Percentiles rank a stretch among this genome's conserved stretches.
phyloP scores from a whole-genome alignment of 2,797 vertebrate genomes.

The Diceros bicornis region DNA sequence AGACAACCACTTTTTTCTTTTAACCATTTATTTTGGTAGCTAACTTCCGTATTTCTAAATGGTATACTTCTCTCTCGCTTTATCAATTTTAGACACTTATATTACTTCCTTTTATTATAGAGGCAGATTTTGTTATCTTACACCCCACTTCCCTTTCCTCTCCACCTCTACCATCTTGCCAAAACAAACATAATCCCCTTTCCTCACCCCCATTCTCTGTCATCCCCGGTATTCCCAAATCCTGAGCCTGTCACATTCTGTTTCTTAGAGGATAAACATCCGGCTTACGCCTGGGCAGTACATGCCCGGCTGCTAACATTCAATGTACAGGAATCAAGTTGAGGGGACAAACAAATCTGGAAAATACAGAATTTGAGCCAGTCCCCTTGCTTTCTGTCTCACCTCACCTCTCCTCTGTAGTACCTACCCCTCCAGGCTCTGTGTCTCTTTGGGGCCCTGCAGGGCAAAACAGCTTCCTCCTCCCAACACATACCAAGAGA shows the following conservation, averaged over 20 bases:
- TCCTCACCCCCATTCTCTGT: not conserved
- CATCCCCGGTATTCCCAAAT: not conserved
- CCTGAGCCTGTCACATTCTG: not conserved
- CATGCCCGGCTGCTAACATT: not conserved
- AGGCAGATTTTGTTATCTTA: not conserved
- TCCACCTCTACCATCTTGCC: not conserved
- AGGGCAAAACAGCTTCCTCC: not conserved
- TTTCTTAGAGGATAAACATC: not conserved
- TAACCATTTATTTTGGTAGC: not conserved
- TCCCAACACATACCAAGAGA: not conserved
- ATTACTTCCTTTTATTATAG: not conserved
- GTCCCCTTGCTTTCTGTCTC: not conserved
- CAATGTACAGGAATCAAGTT: not conserved
- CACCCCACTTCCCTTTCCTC: not conserved
- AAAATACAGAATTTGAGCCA: not conserved
- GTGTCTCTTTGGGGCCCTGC: not conserved
- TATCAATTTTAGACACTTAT: not conserved
- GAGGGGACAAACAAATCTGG: not conserved
- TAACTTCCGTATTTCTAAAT: slow-evolving; percentile 33
- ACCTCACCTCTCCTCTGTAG: not conserved
- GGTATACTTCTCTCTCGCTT: not conserved
- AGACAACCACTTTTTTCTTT: not conserved
- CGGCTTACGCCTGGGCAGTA: not conserved
- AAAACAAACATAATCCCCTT: not conserved
- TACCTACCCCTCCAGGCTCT: not conserved